These are phyloP conservation scores for Symphodus melops DNA, from an alignment of 2,113 vertebrate species.

Conservation along the genomic window DNA sequence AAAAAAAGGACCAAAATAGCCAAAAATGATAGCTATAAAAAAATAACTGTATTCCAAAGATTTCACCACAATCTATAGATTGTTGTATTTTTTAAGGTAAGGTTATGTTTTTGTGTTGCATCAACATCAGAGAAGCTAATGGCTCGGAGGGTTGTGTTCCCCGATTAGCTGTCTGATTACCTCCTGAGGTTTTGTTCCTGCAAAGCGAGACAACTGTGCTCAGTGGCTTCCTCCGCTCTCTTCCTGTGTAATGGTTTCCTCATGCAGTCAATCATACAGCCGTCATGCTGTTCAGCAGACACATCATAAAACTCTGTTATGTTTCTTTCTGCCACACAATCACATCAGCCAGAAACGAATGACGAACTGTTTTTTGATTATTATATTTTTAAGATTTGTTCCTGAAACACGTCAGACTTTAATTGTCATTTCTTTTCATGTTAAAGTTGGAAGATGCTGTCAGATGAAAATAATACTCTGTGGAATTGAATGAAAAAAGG, in stretches of 20 bases:
- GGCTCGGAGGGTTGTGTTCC: constrained; percentile 70
- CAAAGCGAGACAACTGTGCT: constrained; percentile 65
- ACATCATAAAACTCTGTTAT: constrained; percentile 47
- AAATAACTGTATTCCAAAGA: not conserved
- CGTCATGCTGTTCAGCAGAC: constrained; percentile 46
- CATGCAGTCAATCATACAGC: constrained; percentile 64
- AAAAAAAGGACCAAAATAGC: too few relatives aligned
- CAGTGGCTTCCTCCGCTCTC: constrained; percentile 55
- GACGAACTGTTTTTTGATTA: not conserved
- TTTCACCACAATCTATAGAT: not conserved
- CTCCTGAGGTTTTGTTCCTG: constrained; percentile 67
- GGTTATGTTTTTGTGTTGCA: constrained; percentile 1
- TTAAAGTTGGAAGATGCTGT: not conserved
- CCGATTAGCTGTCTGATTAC: constrained; percentile 71
- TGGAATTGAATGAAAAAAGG: too few relatives aligned
- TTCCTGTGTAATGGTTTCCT: constrained; percentile 72
- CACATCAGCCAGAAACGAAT: not conserved
- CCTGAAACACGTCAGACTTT: not conserved
- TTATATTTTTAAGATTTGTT: constrained; percentile 4
- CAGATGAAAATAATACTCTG: too few relatives aligned
- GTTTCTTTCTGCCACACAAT: constrained; percentile 23
- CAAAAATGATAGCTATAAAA: too few relatives aligned
- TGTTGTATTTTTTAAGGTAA: not conserved
- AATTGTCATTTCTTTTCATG: constrained; percentile 1
- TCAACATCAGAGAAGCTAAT: constrained; percentile 5